These are phyloP conservation scores for Gymnosoma rotundatum DNA, from an alignment of 2,888 invertebrate species.

Conservation along the genomic window DNA sequence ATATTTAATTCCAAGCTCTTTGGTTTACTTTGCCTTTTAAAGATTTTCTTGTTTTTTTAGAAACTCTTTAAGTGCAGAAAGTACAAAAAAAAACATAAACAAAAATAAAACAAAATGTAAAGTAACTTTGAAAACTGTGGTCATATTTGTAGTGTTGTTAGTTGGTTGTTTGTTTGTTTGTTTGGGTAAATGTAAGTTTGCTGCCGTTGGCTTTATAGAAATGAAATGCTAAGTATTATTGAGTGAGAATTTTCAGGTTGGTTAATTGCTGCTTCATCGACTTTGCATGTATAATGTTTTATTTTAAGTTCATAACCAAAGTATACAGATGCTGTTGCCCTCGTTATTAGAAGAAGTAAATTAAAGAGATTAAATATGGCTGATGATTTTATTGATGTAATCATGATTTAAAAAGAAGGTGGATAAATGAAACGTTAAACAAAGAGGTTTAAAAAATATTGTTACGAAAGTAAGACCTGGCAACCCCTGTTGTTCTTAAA, in stretches of 20 bases:
- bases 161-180: conserved; percentile 43
- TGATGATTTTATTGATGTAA: no score
- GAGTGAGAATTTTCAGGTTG: conserved; percentile 56
- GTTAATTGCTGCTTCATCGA: conserved; percentile 58
- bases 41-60: not conserved
- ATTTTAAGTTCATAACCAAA: conserved; percentile 2
- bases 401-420: no score
- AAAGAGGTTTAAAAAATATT: no score
- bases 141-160: conserved; percentile 26
- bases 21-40: conserved; percentile 27
- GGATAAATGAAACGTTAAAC: no score
- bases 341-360: not conserved
- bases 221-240: conserved; percentile 44
- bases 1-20: conserved; percentile 52
- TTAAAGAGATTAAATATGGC: no score
- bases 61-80: conserved; percentile 8
- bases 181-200: no score
- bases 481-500: no score
- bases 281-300: conserved; percentile 37
- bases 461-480: no score
- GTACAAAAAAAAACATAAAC: conserved; percentile 1
- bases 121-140: conserved; percentile 38
- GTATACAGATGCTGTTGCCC: not conserved
- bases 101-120: no score
- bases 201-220: conserved; percentile 8